Conservation (phyloP, 1,140 invertebrate species). For the Plectrocnemia conspersa region DNA sequence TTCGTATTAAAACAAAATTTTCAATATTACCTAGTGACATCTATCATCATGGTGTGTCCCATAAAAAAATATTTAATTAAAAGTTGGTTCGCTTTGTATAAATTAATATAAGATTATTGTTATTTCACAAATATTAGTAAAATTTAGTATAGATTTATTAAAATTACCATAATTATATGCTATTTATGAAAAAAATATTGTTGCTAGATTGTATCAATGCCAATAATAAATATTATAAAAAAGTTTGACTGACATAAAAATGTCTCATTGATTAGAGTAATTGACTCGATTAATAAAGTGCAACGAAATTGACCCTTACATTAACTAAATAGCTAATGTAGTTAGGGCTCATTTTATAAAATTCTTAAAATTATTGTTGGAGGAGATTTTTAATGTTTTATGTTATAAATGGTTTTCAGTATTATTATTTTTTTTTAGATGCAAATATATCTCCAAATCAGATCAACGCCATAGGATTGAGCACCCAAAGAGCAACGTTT, state of each 20-base stretch:
- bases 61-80: too few relatives aligned
- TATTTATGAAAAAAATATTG: not conserved
- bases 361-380: slow-evolving; percentile 39
- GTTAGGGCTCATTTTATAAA: not conserved
- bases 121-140: too few relatives aligned
- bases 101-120: too few relatives aligned
- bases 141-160: too few relatives aligned
- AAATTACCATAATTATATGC: too few relatives aligned
- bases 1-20: too few relatives aligned
- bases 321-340: not conserved
- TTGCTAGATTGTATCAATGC: not conserved
- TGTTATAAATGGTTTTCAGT: not conserved
- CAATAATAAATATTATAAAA: too few relatives aligned
- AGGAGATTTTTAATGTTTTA: slow-evolving; percentile 35
- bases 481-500: slow-evolving; percentile 83
- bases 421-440: slow-evolving; percentile 49
- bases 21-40: too few relatives aligned
- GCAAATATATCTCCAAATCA: slow-evolving; percentile 54
- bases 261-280: not conserved
- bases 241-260: not conserved
- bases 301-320: not conserved
- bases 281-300: not conserved
- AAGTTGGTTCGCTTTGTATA: too few relatives aligned
- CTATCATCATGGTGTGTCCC: too few relatives aligned
- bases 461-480: slow-evolving; percentile 78